Conservation (phyloP, 2,113 vertebrate genomes). For the Coracopsis vasa region DNA sequence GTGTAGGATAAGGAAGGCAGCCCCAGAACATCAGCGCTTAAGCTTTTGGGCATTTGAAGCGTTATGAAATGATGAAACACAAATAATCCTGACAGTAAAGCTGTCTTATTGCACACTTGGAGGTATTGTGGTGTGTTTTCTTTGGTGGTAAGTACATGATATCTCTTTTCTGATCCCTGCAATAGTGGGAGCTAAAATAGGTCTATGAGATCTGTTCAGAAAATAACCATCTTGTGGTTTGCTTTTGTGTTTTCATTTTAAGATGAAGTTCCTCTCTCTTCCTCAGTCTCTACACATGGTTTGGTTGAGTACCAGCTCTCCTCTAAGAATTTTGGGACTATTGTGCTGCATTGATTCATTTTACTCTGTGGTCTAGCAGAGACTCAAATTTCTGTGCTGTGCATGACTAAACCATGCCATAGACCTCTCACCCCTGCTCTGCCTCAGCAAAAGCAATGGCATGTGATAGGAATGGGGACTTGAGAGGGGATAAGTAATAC, state of each 20-base stretch:
- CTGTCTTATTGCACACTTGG: neutral
- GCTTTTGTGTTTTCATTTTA: neutral
- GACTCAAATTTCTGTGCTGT: neutral
- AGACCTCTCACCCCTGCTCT: neutral
- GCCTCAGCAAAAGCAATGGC: fast-evolving
- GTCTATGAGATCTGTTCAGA: neutral
- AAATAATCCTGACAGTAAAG: neutral
- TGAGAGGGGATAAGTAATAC: too few relatives aligned
- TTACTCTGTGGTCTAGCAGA: neutral
- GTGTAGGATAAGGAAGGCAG: neutral
- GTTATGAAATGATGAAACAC: neutral
- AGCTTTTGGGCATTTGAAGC: neutral
- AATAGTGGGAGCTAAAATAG: neutral
- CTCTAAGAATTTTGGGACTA: fast-evolving
- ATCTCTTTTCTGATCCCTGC: neutral
- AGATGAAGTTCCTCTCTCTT: neutral
- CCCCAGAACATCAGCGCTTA: neutral
- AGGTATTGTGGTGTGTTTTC: neutral
- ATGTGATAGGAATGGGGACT: neutral
- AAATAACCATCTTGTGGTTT: neutral
- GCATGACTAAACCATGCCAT: fast-evolving
- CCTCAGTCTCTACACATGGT: fast-evolving
- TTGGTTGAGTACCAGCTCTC: neutral
- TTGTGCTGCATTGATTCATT: fast-evolving
- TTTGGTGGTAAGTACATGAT: neutral